Evolutionary conservation across 2,797 vertebrate species (phyloP), one percentile per base, ranked within the genome.

Genomic region (Bovichtus diacanthus): DNA sequence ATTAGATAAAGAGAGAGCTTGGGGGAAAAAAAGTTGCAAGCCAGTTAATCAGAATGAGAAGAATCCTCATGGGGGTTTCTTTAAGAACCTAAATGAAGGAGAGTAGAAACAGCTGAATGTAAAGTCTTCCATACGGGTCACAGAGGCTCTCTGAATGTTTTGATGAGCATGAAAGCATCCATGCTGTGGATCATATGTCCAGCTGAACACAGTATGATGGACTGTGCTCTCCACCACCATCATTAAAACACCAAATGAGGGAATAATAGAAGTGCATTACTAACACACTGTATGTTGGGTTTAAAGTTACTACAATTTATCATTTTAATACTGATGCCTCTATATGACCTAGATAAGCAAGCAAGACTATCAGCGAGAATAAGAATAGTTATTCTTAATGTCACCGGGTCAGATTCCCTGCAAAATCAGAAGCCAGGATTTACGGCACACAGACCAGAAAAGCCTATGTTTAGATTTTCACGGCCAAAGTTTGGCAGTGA

Each of bases 1-100:
- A 64, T 41, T n/a, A 62, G 75, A 77, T 77, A 49, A 56, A 61
- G 34, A 55, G 29, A 75, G 41, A 58, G 47, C 50, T 63, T 2
- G 0, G 6, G 55, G 43, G 13, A 6, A 15, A 51, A 61, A 73
- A 67, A 31, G 55, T 34, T 60, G 39, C 44, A 68, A 50, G 41
- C 0, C 1, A 38, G 49, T 68, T 64, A 5, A 71, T 64, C 25
- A 29, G n/a, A 76, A 54, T 19, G 36, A 72, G 61, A 74, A 4
- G 49, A 55, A 60, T 41, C n/a, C 5, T 39, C 3, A 39, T 39
- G 38, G 2, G 39, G 19, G 43, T 8, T 63, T 54, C 49, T 47
- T 13, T 36, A 11, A 39, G 46, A 31, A 29, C 18, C 25, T 21
- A 13, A 76, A 68, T 15, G 31, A 60, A 25, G 23, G 19, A 34